These are phyloP conservation scores for Gadus macrocephalus DNA, from an alignment of 2,113 vertebrate species.

Conservation along the genomic window DNA sequence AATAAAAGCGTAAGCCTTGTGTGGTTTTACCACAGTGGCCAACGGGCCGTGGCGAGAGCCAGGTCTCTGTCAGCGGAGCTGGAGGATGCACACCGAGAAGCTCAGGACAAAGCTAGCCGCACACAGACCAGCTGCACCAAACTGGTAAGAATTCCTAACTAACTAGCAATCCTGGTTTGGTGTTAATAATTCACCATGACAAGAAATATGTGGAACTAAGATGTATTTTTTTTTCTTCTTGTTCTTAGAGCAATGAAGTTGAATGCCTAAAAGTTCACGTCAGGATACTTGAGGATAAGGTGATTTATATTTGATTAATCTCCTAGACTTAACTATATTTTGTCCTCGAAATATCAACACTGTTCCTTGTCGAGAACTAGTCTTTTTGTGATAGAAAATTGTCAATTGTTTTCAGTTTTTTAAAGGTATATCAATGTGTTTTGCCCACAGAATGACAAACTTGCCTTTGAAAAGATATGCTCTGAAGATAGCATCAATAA, in stretches of 20 bases:
- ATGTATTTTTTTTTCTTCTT: conserved; percentile 3
- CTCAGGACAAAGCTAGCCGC: conserved; percentile 55
- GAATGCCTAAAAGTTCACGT: conserved; percentile 63
- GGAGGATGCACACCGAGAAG: conserved; percentile 67
- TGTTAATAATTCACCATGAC: background rate
- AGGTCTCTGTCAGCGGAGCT: conserved; percentile 66
- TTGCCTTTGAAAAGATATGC: conserved; percentile 56
- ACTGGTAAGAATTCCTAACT: conserved; percentile 48
- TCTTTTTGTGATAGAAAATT: background rate
- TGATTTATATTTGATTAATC: conserved; percentile 25
- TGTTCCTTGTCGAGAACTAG: background rate
- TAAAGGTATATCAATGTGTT: background rate
- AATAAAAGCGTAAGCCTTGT: background rate
- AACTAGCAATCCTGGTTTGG: background rate
- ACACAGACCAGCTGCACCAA: conserved; percentile 55
- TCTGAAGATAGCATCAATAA: conserved; percentile 64
- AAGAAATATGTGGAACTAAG: conserved; percentile 8
- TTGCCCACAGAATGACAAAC: conserved; percentile 66
- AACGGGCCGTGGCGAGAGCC: conserved; percentile 56
- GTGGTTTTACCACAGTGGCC: conserved; percentile 51
- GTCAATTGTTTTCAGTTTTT: background rate
- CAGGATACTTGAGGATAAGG: conserved; percentile 68
- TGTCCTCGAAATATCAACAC: background rate
- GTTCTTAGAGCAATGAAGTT: conserved; percentile 62
- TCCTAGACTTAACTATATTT: background rate